A percentile compares a stretch with the other conserved stretches of the same genome.
phyloP scores from a whole-genome alignment of 1,140 invertebrate species.

The Melitaea cinxia region DNA sequence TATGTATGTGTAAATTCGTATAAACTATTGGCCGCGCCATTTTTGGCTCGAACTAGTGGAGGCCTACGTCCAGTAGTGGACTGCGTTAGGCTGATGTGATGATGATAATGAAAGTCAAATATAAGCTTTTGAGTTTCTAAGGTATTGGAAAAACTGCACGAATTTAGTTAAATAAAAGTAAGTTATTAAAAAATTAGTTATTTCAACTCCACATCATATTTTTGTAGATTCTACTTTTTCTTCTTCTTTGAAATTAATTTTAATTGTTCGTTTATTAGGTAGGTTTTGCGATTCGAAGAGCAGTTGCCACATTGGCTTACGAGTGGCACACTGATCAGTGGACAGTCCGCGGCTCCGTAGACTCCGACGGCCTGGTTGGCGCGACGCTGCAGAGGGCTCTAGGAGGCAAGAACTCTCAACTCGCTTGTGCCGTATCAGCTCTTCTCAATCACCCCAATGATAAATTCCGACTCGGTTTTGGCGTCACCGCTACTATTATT shows the following conservation, averaged over 20 bases:
- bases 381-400: slow-evolving; percentile 64
- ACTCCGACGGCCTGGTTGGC: slow-evolving; percentile 71
- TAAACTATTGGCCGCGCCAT: too few relatives aligned
- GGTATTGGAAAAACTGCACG: too few relatives aligned
- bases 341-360: slow-evolving; percentile 64
- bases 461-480: slow-evolving; percentile 71
- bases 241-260: background rate
- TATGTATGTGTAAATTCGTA: too few relatives aligned
- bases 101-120: too few relatives aligned
- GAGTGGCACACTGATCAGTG: slow-evolving; percentile 65
- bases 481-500: slow-evolving; percentile 64
- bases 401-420: slow-evolving; percentile 59
- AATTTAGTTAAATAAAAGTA: too few relatives aligned
- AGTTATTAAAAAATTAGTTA: too few relatives aligned
- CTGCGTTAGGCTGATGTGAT: too few relatives aligned
- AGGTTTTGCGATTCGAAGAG: slow-evolving; percentile 62
- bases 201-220: too few relatives aligned
- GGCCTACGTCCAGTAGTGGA: too few relatives aligned
- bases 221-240: too few relatives aligned
- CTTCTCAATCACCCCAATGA: slow-evolving; percentile 75
- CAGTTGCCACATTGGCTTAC: slow-evolving; percentile 68
- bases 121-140: too few relatives aligned
- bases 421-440: slow-evolving; percentile 67
- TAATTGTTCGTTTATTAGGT: slow-evolving; percentile 44
- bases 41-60: too few relatives aligned